These are phyloP conservation scores for Hippoglossus stenolepis DNA, from an alignment of 2,113 vertebrate genomes.

Conservation along the genomic window DNA sequence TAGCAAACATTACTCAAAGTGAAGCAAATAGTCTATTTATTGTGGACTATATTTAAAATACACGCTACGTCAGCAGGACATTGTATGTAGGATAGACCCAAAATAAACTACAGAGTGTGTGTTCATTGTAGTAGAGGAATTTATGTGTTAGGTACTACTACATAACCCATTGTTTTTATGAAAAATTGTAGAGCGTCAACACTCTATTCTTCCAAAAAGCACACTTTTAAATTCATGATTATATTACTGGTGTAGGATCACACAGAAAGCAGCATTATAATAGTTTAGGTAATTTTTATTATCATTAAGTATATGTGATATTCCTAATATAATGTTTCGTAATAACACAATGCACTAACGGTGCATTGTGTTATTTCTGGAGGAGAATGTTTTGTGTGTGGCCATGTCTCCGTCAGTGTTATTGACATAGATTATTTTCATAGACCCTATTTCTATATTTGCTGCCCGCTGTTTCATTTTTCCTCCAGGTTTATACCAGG, in stretches of 20 bases:
- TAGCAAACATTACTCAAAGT: slow-evolving; percentile 14
- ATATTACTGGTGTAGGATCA: no score
- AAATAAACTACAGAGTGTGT: neutral
- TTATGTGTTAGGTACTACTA: no score
- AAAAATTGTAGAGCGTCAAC: no score
- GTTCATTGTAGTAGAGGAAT: neutral
- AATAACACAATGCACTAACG: no score
- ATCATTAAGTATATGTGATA: no score
- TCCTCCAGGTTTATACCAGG: slow-evolving; percentile 43
- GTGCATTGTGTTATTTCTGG: slow-evolving; percentile 37
- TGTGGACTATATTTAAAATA: slow-evolving; percentile 6
- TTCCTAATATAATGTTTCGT: no score
- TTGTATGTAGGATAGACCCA: neutral
- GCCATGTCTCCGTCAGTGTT: slow-evolving; percentile 42
- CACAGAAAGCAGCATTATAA: no score
- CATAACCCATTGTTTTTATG: no score
- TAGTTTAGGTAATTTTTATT: no score
- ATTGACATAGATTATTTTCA: slow-evolving; percentile 65
- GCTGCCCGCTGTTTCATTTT: slow-evolving; percentile 39
- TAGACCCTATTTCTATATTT: slow-evolving; percentile 51
- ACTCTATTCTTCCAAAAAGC: no score
- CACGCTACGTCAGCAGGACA: neutral
- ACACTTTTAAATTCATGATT: no score
- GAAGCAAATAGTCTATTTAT: slow-evolving; percentile 9
- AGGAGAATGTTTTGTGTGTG: slow-evolving; percentile 31